Base-by-base conservation (phyloP, 2,113 vertebrate species). In the Poicephalus gulielmi region DNA sequence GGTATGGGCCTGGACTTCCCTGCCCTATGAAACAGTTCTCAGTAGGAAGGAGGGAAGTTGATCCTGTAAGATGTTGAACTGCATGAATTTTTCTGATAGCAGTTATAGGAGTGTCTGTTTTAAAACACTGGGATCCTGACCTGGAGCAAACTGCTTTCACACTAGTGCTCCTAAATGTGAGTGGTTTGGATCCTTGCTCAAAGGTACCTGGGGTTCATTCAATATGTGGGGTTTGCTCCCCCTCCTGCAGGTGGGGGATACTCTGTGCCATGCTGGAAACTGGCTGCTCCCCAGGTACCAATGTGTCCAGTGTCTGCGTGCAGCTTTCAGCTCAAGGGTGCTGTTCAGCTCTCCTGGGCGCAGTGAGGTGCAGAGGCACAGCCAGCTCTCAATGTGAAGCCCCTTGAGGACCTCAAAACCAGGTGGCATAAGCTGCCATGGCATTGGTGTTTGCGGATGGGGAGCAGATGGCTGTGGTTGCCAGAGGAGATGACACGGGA, bases 401-500 rank as follows among this genome's bases (percentile, higher is more conserved):
- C 35, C 86, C 89, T 69, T 1, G 28, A 76, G 89, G 77, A 96
- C 52, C 33, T 83, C 67, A 18, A 75, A 73, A 74, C 78, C 91
- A 92, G 86, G 92, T 96, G 92, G 53, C 53, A 7, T 23, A 7
- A 44, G 17, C 63, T 17, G 50, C 67, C 7, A 17, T 31, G 33
- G 62, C 53, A 18, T 33, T 66, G 57, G 74, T 75, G 18, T 81
- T 49, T 73, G 63, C 1, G 44, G 47, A 69, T 8, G 30, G 62
- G 74, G 41, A 95, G 96, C 96, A 96, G 94, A 88, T 96, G 95
- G 92, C 52, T 18, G 2, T 37, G 76, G 90, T 77, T 31, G 43
- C 55, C 73, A 93, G 73, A 66, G 28, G 88, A 81, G 37, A 86
- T 94, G 66, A 92, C 79, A 39, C 2, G 18, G 74, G 49, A 79